phyloP scores from a whole-genome alignment of 2,888 invertebrate species.

The Macrophya annulata region DNA sequence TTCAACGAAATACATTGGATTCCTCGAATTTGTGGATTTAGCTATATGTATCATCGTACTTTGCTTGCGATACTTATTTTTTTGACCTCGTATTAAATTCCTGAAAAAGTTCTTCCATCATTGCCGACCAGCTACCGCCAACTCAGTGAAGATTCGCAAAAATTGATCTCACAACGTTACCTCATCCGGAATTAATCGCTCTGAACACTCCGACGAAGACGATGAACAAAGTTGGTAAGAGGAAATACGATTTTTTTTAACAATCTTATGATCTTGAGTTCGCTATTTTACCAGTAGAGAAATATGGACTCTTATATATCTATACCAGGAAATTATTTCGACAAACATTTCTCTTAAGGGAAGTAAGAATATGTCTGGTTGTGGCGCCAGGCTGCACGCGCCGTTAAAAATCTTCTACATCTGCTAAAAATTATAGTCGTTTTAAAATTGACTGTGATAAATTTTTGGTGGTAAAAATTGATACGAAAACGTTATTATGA shows the following conservation, averaged over 20 bases:
- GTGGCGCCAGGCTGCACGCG: slow-evolving; percentile 34
- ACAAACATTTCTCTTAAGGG: neutral
- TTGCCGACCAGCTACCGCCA: neutral
- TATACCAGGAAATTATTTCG: neutral
- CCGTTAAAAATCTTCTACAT: slow-evolving; percentile 38
- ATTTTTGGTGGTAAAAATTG: neutral
- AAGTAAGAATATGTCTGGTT: neutral
- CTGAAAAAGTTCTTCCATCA: neutral
- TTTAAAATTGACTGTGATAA: neutral
- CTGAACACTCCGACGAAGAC: neutral
- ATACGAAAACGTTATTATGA: neutral
- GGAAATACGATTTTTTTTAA: neutral
- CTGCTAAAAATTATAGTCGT: slow-evolving; percentile 46
- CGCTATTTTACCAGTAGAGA: neutral
- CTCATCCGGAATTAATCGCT: neutral
- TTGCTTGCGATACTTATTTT: neutral
- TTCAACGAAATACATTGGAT: slow-evolving; percentile 70
- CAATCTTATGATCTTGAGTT: neutral
- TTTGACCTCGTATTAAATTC: neutral
- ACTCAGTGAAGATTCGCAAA: neutral
- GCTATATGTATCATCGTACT: slow-evolving; percentile 54
- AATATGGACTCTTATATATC: neutral
- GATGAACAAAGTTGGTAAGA: no score
- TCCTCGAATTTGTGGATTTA: slow-evolving; percentile 72
- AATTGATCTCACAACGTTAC: neutral